These are phyloP conservation scores for Myotis vivesi DNA, from an alignment of 2,797 vertebrate species.

Conservation along the genomic window DNA sequence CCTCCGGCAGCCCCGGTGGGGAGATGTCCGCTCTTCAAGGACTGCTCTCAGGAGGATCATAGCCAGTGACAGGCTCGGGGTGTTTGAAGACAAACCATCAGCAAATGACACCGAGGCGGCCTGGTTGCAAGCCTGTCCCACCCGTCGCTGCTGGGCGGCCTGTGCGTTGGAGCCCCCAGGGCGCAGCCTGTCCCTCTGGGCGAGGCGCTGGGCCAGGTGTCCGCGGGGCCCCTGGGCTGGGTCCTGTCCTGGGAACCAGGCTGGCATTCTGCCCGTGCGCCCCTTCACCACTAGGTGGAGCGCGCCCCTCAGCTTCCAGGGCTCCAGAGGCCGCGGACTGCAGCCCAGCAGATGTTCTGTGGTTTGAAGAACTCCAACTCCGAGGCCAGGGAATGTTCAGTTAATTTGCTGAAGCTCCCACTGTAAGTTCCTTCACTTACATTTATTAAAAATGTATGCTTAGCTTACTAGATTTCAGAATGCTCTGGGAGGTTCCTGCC, in stretches of 20 bases:
- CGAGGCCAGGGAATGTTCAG: not conserved
- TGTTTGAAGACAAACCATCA: not conserved
- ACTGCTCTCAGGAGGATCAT: not conserved
- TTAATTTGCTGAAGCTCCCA: not conserved
- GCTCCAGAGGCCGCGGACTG: not conserved
- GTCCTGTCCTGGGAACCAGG: too few relatives aligned
- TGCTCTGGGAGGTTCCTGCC: not conserved
- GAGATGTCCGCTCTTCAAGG: not conserved
- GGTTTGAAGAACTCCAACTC: not conserved
- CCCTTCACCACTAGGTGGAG: conserved; percentile 81
- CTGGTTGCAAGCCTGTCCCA: not conserved
- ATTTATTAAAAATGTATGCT: not conserved
- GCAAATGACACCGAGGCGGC: not conserved
- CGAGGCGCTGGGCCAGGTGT: too few relatives aligned
- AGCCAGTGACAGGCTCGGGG: not conserved
- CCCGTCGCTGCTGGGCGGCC: too few relatives aligned
- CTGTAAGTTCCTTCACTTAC: not conserved
- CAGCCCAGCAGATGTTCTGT: too few relatives aligned
- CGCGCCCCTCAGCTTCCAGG: conserved; percentile 66
- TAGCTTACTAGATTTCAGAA: not conserved
- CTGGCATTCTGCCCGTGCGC: too few relatives aligned
- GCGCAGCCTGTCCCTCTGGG: not conserved
- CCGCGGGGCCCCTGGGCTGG: too few relatives aligned
- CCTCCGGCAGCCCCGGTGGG: too few relatives aligned
- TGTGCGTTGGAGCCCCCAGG: not conserved